phyloP scores from a whole-genome alignment of 2,888 invertebrate species.

The Andricus curvator region DNA sequence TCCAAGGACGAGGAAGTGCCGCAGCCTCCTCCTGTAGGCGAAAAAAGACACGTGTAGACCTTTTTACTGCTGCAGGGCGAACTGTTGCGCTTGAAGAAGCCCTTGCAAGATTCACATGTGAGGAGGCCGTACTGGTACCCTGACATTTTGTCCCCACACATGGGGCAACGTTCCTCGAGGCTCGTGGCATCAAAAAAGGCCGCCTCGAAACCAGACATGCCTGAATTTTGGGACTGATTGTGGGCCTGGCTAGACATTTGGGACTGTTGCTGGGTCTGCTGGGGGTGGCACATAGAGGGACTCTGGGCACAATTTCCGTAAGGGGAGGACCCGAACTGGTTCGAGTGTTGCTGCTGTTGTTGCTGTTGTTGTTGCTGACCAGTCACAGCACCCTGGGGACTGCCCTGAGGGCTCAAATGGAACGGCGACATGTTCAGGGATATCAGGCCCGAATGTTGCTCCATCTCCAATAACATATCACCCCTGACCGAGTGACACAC shows the following conservation, averaged over 20 bases:
- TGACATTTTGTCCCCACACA: slow-evolving; percentile 87
- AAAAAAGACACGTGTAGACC: slow-evolving; percentile 85
- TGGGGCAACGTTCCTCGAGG: slow-evolving; percentile 85
- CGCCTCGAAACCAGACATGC: slow-evolving; percentile 69
- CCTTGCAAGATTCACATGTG: slow-evolving; percentile 88
- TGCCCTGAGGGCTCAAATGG: slow-evolving; percentile 87
- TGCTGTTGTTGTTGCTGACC: slow-evolving; percentile 76
- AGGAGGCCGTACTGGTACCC: slow-evolving; percentile 88
- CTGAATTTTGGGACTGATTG: slow-evolving; percentile 76
- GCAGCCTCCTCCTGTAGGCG: slow-evolving; percentile 69
- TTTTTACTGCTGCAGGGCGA: slow-evolving; percentile 87
- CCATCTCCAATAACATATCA: slow-evolving; percentile 92
- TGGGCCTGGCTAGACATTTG: slow-evolving; percentile 69
- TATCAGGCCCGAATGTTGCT: slow-evolving; percentile 90
- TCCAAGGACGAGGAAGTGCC: slow-evolving; percentile 61
- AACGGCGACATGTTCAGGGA: slow-evolving; percentile 94
- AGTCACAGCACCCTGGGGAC: slow-evolving; percentile 80
- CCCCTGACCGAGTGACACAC: slow-evolving; percentile 59
- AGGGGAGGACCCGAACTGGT: slow-evolving; percentile 79
- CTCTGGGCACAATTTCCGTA: slow-evolving; percentile 79
- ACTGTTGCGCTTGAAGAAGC: slow-evolving; percentile 84
- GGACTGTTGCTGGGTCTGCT: slow-evolving; percentile 73
- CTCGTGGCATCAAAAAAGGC: slow-evolving; percentile 79
- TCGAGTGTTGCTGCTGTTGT: slow-evolving; percentile 71
- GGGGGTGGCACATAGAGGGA: slow-evolving; percentile 73